Base-by-base conservation (phyloP, 2,888 invertebrate species). In the Junonia oenone region DNA sequence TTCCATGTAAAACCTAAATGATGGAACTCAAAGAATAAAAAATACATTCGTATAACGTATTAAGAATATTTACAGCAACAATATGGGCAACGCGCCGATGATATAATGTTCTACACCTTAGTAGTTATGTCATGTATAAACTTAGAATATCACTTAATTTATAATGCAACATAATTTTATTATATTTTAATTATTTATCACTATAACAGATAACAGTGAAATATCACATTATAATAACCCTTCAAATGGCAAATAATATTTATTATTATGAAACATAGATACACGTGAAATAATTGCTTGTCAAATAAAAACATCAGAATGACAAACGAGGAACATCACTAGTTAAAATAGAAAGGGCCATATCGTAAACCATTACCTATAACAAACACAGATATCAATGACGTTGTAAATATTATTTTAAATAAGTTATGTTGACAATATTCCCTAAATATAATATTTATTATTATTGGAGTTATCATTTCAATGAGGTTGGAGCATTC, bases 171-270 rank as follows among this genome's bases (percentile, higher is more conserved):
- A 73, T 75, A 76, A 73, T 66, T 66, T 62, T 71, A 73, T 72
- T 78, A 63, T 65, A 63, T 58, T 72, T 72, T 66, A 68, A 73
- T 69, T 73, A 73, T 75, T 78, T 78, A 85, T 84, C 81, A 80
- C 79, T 75, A 78, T 83, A 89, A 88, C 87, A 86, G 75, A 89
- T 88, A 89, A 89, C 87, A 87, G 87, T 79, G 72, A 83, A 85
- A 89, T 90, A 90, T 90, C 89, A 90, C 89, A 90, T 86, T 71
- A 83, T 78, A 78, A 85, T 65, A 82, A 83, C 76, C 75, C 73
- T 76, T 78, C 72, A 75, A 83, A 82, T 83, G 82, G 80, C 83
- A 80, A 85, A 82, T 66, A 71, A 56, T 56, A 54, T 58, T 54
- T 51, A 74, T 69, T 69, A 69, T 70, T 68, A 73, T 59, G 63